Conservation (phyloP, 2,797 vertebrate genomes). For the Pipistrellus pipistrellus region DNA sequence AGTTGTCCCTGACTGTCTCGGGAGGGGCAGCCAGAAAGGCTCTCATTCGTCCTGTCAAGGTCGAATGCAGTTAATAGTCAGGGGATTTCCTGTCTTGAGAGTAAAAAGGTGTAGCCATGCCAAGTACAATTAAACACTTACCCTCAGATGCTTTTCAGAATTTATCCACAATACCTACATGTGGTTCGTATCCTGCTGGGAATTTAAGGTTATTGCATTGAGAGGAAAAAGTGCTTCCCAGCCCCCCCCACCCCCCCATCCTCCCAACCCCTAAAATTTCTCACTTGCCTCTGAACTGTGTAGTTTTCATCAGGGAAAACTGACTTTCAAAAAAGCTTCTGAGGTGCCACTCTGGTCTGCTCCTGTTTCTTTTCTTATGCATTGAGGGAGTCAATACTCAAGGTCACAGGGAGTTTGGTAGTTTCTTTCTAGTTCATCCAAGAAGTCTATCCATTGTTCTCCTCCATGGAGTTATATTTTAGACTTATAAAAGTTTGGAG, state of each 20-base stretch:
- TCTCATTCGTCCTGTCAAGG: background rate
- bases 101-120: background rate
- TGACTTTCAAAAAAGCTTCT: background rate
- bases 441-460: background rate
- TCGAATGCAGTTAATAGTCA: background rate
- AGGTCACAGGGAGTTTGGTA: background rate
- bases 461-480: background rate
- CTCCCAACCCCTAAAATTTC: background rate
- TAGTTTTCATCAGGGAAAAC: background rate
- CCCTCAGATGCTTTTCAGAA: constrained; percentile 47
- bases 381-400: background rate
- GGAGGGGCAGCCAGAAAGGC: background rate
- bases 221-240: background rate
- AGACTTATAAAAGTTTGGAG: background rate
- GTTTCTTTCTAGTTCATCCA: background rate
- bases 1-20: background rate
- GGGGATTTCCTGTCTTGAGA: constrained; percentile 67
- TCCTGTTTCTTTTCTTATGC: background rate
- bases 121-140: constrained; percentile 58
- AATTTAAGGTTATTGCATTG: constrained; percentile 40
- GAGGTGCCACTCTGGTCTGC: background rate
- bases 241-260: no score
- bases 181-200: constrained; percentile 58
- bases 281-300: constrained; percentile 37
- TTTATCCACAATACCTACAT: constrained; percentile 51